phyloP scores from a whole-genome alignment of 2,113 vertebrate genomes.

The Tragelaphus strepsiceros region DNA sequence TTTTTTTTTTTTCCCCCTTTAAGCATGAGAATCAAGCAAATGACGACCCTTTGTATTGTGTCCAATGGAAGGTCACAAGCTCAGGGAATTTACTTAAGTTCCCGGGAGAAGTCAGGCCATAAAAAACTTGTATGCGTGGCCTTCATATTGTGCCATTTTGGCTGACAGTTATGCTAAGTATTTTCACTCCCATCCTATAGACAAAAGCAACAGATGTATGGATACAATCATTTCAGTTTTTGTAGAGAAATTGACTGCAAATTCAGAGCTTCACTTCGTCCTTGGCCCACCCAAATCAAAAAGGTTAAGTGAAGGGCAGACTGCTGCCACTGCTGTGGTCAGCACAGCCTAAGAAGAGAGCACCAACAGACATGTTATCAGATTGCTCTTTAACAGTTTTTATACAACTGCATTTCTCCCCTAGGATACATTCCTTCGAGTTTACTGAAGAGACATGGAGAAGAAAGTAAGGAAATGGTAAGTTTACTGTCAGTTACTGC shows the following conservation, averaged over 20 bases:
- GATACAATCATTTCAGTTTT: neutral
- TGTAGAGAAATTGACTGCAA: neutral
- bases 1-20: constrained; percentile 42
- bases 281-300: neutral
- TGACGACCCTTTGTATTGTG: constrained; percentile 69
- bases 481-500: neutral
- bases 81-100: constrained; percentile 64
- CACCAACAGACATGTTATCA: neutral
- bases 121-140: neutral
- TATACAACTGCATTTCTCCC: neutral
- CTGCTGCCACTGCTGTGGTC: neutral
- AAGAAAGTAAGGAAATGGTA: neutral
- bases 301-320: neutral
- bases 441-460: neutral
- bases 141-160: neutral
- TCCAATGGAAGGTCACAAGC: constrained; percentile 49
- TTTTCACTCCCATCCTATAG: neutral
- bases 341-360: neutral
- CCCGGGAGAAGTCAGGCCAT: constrained; percentile 50
- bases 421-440: neutral
- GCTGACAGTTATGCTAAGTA: neutral
- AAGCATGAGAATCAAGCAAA: constrained; percentile 80
- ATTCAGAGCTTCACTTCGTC: neutral
- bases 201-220: neutral
- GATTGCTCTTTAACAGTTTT: neutral